Conservation (phyloP, 1,140 invertebrate species). For the Thaumetopoea pityocampa region DNA sequence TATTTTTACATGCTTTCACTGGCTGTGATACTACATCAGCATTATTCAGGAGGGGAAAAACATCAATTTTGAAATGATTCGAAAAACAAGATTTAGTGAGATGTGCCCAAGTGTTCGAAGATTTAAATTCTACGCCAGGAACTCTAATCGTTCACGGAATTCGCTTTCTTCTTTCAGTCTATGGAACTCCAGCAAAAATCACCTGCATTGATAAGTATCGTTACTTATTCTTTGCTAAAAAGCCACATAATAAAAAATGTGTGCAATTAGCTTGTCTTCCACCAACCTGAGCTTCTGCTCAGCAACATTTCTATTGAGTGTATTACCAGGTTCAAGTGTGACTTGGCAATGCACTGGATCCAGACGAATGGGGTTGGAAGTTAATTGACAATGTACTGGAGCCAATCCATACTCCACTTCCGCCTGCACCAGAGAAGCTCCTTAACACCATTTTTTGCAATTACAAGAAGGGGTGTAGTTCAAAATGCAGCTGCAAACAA, state of each 20-base stretch:
- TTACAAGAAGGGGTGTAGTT: no score
- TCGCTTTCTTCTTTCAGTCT: conserved; percentile 37
- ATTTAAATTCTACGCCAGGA: no score
- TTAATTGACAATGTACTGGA: conserved; percentile 7
- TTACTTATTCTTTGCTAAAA: conserved; percentile 32
- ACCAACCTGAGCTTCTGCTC: no score
- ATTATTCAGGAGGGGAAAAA: conserved; percentile 40
- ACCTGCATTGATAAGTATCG: conserved; percentile 31
- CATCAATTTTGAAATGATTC: conserved; percentile 39
- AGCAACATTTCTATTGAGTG: conserved; percentile 24
- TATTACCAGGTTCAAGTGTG: conserved; percentile 17
- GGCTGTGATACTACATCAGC: conserved; percentile 35
- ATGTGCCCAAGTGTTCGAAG: no score
- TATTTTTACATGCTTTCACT: conserved; percentile 25
- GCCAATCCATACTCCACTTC: no score
- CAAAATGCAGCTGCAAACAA: no score
- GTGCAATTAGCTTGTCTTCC: no score
- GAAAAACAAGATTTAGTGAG: conserved; percentile 38
- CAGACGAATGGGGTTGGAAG: conserved; percentile 12
- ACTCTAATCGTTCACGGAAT: conserved; percentile 29
- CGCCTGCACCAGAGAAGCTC: neutral
- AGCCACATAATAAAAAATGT: conserved; percentile 23
- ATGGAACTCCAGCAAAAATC: no score
- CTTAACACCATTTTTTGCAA: no score
- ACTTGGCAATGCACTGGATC: conserved; percentile 13